Evolutionary conservation across 2,113 vertebrate species (phyloP), one percentile per base, ranked within the genome.

Genomic region (Cricetomys ansorgei): DNA sequence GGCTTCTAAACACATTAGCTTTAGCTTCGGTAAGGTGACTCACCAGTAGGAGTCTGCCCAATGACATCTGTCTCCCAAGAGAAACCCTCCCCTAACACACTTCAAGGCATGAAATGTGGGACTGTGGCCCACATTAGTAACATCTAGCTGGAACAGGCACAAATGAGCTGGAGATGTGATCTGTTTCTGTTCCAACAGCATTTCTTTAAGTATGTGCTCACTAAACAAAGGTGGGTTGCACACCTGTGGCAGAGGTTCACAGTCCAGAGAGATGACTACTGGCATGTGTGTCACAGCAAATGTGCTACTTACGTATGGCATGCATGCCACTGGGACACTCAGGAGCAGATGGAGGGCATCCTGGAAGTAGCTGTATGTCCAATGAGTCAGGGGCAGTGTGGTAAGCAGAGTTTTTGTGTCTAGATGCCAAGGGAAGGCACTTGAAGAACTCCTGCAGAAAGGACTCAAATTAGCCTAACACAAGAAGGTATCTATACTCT

Each of bases 11-110:
- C 64, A 17, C 11, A 1, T 19, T 0, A 0, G 15, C 29, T 55
- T 16, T 3, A 7, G 37, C 29, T 64, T 57, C 19, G 0, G 11
- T 16, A 9, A 40, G 55, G 70, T 0, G 0, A 15, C 25, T 57
- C n/a, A 9, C 40, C 12, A 0, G 34, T 3, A 29, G 55, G 65
- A 8, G 0, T 5, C 0, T 1, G 40, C 16, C 57, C 31, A n/a
- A 23, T 0, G 5, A 31, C 3, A 1, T 8, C 23, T 6, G 10
- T 69, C 55, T 67, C 81, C n/a, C 19, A 16, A n/a, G 45, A 89
- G 31, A 45, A 53, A 65, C 5, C 4, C 9, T 40, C 62, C 21
- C 64, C 13, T 13, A 21, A 3, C 34, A 43, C 19, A 9, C 10
- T 0, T 4, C 0, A 0, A 21, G 64, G n/a, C 59, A 55, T 1